These are phyloP conservation scores for Embiotoca jacksoni DNA, from an alignment of 2,113 vertebrate species.

Conservation along the genomic window DNA sequence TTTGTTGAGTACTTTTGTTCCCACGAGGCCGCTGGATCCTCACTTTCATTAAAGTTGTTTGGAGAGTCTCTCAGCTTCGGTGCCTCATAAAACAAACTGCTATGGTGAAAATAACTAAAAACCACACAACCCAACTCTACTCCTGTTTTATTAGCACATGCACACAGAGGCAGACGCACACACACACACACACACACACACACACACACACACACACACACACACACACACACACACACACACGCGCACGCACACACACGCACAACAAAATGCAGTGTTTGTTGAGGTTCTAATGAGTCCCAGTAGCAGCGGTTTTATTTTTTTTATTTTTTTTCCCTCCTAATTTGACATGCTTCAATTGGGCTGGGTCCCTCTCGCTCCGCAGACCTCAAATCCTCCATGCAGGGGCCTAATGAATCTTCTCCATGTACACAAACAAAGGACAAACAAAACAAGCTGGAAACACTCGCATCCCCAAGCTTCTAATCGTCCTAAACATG, in stretches of 20 bases:
- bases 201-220: constrained; percentile 54
- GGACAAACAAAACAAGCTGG: constrained; percentile 65
- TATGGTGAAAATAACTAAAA: constrained; percentile 77
- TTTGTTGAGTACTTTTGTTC: constrained; percentile 54
- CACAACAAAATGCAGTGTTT: constrained; percentile 70
- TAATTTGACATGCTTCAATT: constrained; percentile 86
- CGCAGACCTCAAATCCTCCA: constrained; percentile 73
- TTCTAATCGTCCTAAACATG: constrained; percentile 73
- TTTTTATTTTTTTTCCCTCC: neutral
- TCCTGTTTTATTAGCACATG: constrained; percentile 63
- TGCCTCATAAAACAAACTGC: constrained; percentile 75
- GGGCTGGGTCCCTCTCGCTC: constrained; percentile 73
- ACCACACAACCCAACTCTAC: constrained; percentile 44
- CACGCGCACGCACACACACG: constrained; percentile 54
- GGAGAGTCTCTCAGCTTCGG: constrained; percentile 64
- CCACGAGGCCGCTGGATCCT: constrained; percentile 64
- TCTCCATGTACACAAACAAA: constrained; percentile 70
- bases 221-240: constrained; percentile 56
- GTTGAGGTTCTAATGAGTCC: constrained; percentile 83
- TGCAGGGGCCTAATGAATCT: constrained; percentile 79
- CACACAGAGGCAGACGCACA: constrained; percentile 57
- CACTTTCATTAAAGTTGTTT: constrained; percentile 79
- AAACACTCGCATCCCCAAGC: constrained; percentile 59
- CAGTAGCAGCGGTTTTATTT: constrained; percentile 76
- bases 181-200: constrained; percentile 53